Evolutionary conservation across 2,797 vertebrate genomes (phyloP).

Genomic region (Gymnodraco acuticeps): DNA sequence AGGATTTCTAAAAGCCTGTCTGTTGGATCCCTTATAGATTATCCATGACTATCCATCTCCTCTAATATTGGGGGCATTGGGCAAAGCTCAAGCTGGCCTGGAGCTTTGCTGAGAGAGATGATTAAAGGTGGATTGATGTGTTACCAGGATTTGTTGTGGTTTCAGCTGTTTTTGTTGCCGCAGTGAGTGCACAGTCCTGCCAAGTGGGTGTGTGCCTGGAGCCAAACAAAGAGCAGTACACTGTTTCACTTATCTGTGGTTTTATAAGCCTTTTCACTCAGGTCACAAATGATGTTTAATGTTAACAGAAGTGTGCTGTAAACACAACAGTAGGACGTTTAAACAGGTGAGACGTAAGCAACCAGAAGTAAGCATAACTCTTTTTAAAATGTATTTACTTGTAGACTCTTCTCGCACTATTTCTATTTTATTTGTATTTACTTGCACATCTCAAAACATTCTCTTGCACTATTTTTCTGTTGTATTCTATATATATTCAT

Average conservation of each 20-base stretch:
- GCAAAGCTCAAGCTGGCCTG: conserved; percentile 1
- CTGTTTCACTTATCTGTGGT: neutral
- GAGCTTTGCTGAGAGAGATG: conserved; percentile 37
- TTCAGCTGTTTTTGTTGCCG: conserved; percentile 68
- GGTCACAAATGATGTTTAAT: neutral
- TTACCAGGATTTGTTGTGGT: conserved; percentile 64
- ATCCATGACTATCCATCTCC: conserved; percentile 55
- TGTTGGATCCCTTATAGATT: conserved; percentile 49
- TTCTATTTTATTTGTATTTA: no score
- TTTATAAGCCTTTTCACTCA: neutral
- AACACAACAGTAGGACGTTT: neutral
- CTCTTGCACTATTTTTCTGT: no score
- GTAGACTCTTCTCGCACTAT: no score
- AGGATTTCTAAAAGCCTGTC: conserved; percentile 39
- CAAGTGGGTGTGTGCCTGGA: conserved; percentile 39
- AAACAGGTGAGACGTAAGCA: neutral
- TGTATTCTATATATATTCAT: no score
- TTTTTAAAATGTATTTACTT: no score
- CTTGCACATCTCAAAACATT: neutral
- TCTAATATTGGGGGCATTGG: conserved; percentile 19
- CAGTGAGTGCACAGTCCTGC: conserved; percentile 58
- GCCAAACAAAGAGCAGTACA: conserved; percentile 16
- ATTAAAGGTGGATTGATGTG: conserved; percentile 47
- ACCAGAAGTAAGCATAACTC: neutral
- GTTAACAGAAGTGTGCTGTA: neutral